A percentile compares a stretch with the other conserved stretches of the same genome.
Evolutionary conservation across 2,797 vertebrate species (phyloP).

Genomic region (Poecilia wingei): DNA sequence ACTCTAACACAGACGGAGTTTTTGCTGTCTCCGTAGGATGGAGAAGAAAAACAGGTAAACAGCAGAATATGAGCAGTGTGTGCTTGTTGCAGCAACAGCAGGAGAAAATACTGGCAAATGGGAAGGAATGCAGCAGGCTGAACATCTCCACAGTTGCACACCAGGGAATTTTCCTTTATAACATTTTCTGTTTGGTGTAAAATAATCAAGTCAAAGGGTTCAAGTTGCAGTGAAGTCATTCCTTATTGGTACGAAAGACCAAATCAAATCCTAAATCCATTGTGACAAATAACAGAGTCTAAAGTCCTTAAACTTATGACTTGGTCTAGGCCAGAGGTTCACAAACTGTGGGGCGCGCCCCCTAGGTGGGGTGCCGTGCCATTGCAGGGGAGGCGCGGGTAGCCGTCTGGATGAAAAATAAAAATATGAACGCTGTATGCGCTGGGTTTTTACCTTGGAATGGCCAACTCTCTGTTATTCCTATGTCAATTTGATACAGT

Average conservation of each 20-base stretch:
- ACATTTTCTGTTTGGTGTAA: background rate
- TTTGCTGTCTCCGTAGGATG: background rate
- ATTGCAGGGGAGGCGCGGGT: too few relatives aligned
- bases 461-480: too few relatives aligned
- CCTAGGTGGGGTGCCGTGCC: too few relatives aligned
- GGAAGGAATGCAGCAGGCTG: background rate
- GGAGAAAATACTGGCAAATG: background rate
- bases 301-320: background rate
- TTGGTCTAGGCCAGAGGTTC: background rate
- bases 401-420: too few relatives aligned
- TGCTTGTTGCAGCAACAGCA: background rate
- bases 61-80: background rate
- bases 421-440: too few relatives aligned
- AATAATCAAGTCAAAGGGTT: background rate
- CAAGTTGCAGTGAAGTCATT: background rate
- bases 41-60: background rate
- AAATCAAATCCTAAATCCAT: background rate
- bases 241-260: background rate
- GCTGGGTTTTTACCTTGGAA: too few relatives aligned
- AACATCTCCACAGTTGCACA: background rate
- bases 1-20: background rate
- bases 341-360: too few relatives aligned
- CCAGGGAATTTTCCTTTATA: background rate
- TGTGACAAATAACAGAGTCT: background rate
- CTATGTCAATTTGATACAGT: too few relatives aligned